These are phyloP conservation scores for Neodiprion lecontei DNA, from an alignment of 1,140 invertebrate genomes.

Conservation along the genomic window DNA sequence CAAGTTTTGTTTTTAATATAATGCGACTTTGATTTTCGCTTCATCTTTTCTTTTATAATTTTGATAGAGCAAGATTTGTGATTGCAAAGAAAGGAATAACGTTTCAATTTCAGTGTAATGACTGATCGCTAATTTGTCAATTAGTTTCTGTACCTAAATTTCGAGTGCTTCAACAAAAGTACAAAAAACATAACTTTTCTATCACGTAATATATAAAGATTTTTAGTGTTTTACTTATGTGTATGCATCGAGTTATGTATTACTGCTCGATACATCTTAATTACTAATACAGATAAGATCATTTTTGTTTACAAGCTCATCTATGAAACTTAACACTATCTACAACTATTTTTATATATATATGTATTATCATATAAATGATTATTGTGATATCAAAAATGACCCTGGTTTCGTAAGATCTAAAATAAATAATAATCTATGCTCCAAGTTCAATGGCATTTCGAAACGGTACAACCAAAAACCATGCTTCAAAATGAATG, in stretches of 20 bases:
- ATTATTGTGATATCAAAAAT: conserved; percentile 4
- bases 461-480: neutral
- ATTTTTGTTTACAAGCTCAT: neutral
- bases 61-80: too few relatives aligned
- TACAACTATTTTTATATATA: neutral
- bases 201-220: too few relatives aligned
- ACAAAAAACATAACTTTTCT: too few relatives aligned
- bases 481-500: too few relatives aligned
- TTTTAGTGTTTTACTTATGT: too few relatives aligned
- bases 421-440: conserved; percentile 14
- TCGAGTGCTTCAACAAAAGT: too few relatives aligned
- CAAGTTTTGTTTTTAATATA: neutral
- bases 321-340: neutral
- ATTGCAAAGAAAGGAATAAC: too few relatives aligned
- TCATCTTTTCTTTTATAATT: too few relatives aligned
- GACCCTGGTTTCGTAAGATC: conserved; percentile 13
- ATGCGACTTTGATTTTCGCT: too few relatives aligned
- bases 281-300: neutral
- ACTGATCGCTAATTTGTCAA: too few relatives aligned
- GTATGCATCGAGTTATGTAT: neutral
- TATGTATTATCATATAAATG: neutral
- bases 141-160: too few relatives aligned
- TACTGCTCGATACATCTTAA: neutral
- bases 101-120: too few relatives aligned
- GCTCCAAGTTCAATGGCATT: neutral